These are phyloP conservation scores for Cervus canadensis DNA, from an alignment of 2,113 vertebrate species.

Conservation along the genomic window DNA sequence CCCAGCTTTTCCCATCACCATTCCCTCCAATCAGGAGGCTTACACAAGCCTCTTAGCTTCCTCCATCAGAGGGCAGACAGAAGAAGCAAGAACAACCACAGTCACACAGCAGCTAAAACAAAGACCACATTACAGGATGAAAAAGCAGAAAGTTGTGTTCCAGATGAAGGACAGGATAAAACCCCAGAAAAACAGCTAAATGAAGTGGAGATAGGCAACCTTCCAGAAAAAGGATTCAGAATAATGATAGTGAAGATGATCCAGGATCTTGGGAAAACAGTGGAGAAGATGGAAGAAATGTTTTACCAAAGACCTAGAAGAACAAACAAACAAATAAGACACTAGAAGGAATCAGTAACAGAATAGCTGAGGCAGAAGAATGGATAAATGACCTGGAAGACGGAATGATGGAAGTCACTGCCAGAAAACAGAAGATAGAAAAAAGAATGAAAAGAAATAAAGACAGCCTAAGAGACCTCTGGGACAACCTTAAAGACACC, in stretches of 20 bases:
- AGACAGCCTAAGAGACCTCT: neutral
- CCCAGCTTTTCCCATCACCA: neutral
- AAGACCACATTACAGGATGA: neutral
- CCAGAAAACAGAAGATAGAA: neutral
- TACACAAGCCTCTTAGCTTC: neutral
- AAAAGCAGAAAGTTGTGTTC: neutral
- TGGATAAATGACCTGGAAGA: neutral
- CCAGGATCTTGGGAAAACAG: neutral
- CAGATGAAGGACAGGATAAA: fast-evolving
- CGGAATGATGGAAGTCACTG: neutral
- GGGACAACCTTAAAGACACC: neutral
- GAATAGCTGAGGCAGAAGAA: neutral
- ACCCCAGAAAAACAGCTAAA: neutral
- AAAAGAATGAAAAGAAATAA: neutral
- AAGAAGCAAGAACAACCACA: neutral
- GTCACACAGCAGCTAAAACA: neutral
- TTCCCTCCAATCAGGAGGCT: neutral
- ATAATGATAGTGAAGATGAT: neutral
- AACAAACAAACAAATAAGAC: neutral
- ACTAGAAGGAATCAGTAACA: neutral
- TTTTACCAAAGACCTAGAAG: neutral
- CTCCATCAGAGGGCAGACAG: neutral
- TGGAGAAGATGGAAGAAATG: neutral
- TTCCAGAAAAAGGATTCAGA: neutral
- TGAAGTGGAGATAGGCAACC: neutral